A percentile compares a stretch with the other conserved stretches of the same genome.
Evolutionary conservation across 2,113 vertebrate species (phyloP).

Genomic region (Odocoileus hemionus): DNA sequence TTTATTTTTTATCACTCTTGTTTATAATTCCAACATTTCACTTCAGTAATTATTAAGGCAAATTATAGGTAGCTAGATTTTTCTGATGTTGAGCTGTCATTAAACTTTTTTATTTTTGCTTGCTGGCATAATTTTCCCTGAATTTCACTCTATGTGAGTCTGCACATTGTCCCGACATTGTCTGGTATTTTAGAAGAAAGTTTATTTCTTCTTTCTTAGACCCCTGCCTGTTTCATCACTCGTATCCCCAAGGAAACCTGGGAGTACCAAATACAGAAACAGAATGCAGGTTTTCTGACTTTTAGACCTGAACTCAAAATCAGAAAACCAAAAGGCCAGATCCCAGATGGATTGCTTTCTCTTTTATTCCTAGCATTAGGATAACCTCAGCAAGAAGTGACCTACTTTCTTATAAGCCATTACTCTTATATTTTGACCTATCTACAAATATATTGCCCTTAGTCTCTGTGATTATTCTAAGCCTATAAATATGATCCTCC

Average conservation of each 20-base stretch:
- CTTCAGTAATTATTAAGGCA: background rate
- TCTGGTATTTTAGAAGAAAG: background rate
- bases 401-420: conserved; percentile 1
- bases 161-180: background rate
- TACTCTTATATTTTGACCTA: background rate
- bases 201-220: background rate
- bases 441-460: background rate
- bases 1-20: conserved; percentile 32
- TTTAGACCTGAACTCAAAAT: background rate
- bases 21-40: conserved; percentile 34
- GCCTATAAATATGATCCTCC: background rate
- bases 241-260: background rate
- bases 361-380: background rate
- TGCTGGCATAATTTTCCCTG: background rate
- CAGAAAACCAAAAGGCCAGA: conserved; percentile 26
- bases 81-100: background rate
- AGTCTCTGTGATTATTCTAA: background rate
- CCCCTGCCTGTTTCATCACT: background rate
- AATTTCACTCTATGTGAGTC: background rate
- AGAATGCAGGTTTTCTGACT: conserved; percentile 30
- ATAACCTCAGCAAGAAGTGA: background rate
- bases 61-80: background rate
- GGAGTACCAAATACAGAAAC: background rate
- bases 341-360: background rate
- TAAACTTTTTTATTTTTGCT: background rate